A percentile compares a stretch with the other conserved stretches of the same genome.
These are phyloP conservation scores for Diabrotica virgifera DNA, from an alignment of 1,140 invertebrate genomes.

Conservation along the genomic window DNA sequence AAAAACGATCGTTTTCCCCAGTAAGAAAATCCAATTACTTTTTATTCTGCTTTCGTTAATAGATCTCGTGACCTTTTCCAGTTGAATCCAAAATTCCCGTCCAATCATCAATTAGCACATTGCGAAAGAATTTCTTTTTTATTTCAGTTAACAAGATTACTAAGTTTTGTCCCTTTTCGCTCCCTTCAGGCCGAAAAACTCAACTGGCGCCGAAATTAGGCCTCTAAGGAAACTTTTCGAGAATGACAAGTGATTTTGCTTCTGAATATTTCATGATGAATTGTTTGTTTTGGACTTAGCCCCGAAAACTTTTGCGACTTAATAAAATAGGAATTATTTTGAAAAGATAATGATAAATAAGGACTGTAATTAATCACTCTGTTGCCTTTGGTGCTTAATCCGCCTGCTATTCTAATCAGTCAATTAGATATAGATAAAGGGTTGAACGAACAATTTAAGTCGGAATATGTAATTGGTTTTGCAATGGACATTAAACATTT, in stretches of 20 bases:
- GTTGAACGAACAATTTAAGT: not conserved
- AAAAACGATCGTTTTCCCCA: too few species aligned
- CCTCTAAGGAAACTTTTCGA: not conserved
- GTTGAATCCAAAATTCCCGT: too few species aligned
- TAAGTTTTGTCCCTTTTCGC: not conserved
- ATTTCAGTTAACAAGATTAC: conserved; percentile 1
- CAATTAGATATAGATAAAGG: not conserved
- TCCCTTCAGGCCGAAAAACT: not conserved
- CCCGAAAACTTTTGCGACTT: not conserved
- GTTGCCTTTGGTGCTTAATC: not conserved
- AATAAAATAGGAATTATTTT: conserved; percentile 1
- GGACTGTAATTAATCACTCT: not conserved
- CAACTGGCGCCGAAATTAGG: not conserved
- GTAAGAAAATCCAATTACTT: too few species aligned
- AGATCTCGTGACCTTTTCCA: not conserved
- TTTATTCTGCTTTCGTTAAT: too few species aligned
- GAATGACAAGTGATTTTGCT: conserved; percentile 2
- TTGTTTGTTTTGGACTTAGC: not conserved
- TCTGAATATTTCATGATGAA: conserved; percentile 1
- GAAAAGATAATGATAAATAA: conserved; percentile 3
- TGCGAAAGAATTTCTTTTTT: not conserved
- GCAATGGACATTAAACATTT: not conserved
- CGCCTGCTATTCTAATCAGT: not conserved
- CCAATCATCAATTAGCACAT: not conserved
- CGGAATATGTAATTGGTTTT: not conserved